Conservation (phyloP, 2,797 vertebrate species). For the Anas capensis region DNA sequence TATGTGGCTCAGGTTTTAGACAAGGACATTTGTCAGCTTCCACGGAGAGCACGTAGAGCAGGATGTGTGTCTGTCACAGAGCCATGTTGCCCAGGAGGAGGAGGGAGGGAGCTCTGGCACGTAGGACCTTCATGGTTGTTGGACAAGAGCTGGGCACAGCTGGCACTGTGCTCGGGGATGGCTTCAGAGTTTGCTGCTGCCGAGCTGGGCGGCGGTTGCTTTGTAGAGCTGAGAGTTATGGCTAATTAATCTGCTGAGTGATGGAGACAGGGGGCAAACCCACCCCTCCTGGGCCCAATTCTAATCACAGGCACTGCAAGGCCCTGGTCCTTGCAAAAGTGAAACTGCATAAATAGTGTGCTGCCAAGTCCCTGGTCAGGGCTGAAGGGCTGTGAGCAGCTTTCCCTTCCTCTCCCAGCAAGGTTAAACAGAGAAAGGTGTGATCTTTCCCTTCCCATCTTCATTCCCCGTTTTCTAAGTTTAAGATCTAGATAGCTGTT, state of each 20-base stretch:
- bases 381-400: neutral
- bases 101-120: neutral
- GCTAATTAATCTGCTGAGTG: constrained; percentile 32
- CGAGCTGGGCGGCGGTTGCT: neutral
- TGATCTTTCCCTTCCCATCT: neutral
- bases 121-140: neutral
- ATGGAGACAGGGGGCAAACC: neutral
- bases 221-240: neutral
- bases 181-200: neutral
- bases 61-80: neutral
- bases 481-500: neutral
- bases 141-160: neutral
- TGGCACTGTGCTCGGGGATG: neutral
- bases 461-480: neutral
- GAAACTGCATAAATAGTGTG: neutral
- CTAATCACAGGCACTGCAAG: neutral
- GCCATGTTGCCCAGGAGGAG: neutral
- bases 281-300: neutral
- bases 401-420: neutral
- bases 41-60: neutral
- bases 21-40: neutral
- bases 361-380: fast-evolving
- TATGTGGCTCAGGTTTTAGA: neutral
- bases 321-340: neutral
- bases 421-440: neutral